Percentiles rank a stretch among this genome's conserved stretches.
These are phyloP conservation scores for Danio kyathit DNA, from an alignment of 2,797 vertebrate genomes.

Conservation along the genomic window DNA sequence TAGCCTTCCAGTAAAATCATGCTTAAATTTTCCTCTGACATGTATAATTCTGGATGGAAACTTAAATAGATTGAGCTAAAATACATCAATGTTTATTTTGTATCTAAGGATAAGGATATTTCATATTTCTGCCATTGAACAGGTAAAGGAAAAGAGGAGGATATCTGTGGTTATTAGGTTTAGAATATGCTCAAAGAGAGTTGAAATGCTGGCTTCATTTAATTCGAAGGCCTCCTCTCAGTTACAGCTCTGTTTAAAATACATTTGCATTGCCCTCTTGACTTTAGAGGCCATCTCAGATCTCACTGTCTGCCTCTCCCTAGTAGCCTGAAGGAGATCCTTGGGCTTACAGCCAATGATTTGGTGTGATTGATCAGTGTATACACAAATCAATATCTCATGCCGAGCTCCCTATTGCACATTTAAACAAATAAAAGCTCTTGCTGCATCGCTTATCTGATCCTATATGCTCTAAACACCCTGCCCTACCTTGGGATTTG, in stretches of 20 bases:
- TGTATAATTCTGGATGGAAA: constrained; percentile 74
- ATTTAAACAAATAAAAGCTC: constrained; percentile 73
- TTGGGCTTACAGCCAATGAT: constrained; percentile 78
- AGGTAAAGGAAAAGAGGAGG: constrained; percentile 67
- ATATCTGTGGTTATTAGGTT: constrained; percentile 76
- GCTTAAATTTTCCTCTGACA: constrained; percentile 71
- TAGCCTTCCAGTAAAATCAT: constrained; percentile 67
- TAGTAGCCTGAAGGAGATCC: constrained; percentile 62
- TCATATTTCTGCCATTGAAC: constrained; percentile 81
- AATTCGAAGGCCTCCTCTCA: constrained; percentile 82
- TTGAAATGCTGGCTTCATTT: constrained; percentile 83
- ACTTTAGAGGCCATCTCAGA: constrained; percentile 63
- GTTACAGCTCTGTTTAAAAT: constrained; percentile 83
- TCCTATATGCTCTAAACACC: constrained; percentile 34
- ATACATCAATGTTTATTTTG: constrained; percentile 78
- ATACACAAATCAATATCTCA: constrained; percentile 79
- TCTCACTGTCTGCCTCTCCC: constrained; percentile 50
- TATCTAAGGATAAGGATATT: constrained; percentile 78
- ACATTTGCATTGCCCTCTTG: constrained; percentile 82
- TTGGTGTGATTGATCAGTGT: constrained; percentile 81
- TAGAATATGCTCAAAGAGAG: constrained; percentile 81
- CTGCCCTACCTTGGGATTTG: constrained; percentile 36
- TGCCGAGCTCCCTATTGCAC: constrained; percentile 68
- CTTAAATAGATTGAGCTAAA: constrained; percentile 74
- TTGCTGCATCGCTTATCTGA: constrained; percentile 43